Percentiles rank a stretch among this genome's conserved stretches.
Conservation (phyloP, 1,140 invertebrate genomes). For the Saccostrea echinata region DNA sequence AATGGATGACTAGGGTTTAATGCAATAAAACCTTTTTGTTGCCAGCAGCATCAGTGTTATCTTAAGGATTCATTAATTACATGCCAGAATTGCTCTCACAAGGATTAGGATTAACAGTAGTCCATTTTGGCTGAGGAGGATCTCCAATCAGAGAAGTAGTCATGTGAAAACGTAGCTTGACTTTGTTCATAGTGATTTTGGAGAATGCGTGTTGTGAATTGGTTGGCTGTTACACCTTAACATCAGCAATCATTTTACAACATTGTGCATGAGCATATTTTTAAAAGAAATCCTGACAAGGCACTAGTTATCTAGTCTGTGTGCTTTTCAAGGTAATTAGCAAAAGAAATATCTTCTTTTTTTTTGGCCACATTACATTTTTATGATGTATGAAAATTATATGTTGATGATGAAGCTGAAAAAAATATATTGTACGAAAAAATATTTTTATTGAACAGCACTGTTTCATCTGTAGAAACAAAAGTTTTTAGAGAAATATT, state of each 20-base stretch:
- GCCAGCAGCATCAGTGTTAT: constrained; percentile 26
- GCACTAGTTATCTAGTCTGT: not conserved
- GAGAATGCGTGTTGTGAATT: not conserved
- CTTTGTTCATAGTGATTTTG: not conserved
- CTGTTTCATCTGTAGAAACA: not conserved
- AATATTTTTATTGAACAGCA: not conserved
- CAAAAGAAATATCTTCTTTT: not conserved
- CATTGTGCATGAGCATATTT: constrained; percentile 9
- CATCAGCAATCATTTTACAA: not conserved
- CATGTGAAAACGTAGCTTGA: constrained; percentile 23
- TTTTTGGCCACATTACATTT: too few relatives aligned
- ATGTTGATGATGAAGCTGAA: not conserved
- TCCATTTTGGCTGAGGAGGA: constrained; percentile 20
- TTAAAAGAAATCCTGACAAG: not conserved
- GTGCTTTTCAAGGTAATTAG: constrained; percentile 10
- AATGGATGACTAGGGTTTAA: constrained; percentile 4
- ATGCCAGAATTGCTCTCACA: constrained; percentile 30
- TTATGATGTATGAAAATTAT: too few relatives aligned
- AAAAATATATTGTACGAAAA: not conserved
- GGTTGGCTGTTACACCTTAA: not conserved
- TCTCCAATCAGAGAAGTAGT: constrained; percentile 30
- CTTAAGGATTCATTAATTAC: constrained; percentile 30
- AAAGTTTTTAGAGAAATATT: not conserved
- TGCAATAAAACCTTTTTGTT: constrained; percentile 29
- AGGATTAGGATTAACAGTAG: not conserved